Conservation (phyloP, 2,888 invertebrate species). For the Drosophila quasianomalipes region DNA sequence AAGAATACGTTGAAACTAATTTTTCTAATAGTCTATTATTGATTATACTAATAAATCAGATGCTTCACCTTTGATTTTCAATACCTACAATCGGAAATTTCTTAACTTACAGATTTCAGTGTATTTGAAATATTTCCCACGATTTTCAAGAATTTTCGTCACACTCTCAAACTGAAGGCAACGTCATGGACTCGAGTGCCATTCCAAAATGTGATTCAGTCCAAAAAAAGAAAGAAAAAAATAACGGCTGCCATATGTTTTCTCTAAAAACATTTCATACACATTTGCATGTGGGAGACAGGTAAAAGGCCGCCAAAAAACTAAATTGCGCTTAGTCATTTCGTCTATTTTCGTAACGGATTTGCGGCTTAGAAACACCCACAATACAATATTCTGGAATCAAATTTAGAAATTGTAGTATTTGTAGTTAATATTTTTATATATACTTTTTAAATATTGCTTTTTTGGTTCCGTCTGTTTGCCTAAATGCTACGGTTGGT, state of each 20-base stretch:
- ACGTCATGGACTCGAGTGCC: conserved; percentile 16
- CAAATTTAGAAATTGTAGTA: conserved; percentile 1
- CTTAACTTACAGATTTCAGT: background rate
- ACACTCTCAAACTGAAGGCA: conserved; percentile 11
- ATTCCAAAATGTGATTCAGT: conserved; percentile 44
- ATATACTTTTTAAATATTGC: conserved; percentile 26
- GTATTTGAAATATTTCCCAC: background rate
- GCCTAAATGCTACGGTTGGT: conserved; percentile 48
- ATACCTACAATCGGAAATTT: background rate
- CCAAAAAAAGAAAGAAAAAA: conserved; percentile 7
- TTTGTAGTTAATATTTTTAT: conserved; percentile 5
- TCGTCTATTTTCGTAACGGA: conserved; percentile 65
- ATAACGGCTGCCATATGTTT: conserved; percentile 38
- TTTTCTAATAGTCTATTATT: background rate
- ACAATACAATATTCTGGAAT: conserved; percentile 45
- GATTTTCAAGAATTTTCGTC: conserved; percentile 4
- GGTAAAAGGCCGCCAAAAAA: conserved; percentile 44
- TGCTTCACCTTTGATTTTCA: background rate
- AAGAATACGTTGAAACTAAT: background rate
- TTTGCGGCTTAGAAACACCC: conserved; percentile 73
- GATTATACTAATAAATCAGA: background rate
- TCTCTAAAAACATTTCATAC: conserved; percentile 48
- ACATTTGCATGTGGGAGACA: conserved; percentile 56
- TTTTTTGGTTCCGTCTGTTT: conserved; percentile 33
- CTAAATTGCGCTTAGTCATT: conserved; percentile 67